A percentile compares a stretch with the other conserved stretches of the same genome.
phyloP scores from a whole-genome alignment of 2,888 invertebrate genomes.

The Spialia ferax region DNA sequence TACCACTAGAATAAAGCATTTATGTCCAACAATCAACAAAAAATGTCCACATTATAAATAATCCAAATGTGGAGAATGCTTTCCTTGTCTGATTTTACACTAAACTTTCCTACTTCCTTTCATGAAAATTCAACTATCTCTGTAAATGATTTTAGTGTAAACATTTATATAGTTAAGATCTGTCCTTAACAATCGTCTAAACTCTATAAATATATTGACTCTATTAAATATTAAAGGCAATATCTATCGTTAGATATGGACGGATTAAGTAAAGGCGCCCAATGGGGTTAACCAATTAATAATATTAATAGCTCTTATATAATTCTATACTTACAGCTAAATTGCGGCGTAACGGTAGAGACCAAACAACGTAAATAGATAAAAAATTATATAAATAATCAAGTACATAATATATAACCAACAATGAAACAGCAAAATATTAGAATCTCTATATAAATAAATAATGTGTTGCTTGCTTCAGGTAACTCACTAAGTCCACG shows the following conservation, averaged over 20 bases:
- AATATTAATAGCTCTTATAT: conserved; percentile 78
- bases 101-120: conserved; percentile 43
- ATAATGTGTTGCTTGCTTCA: conserved; percentile 75
- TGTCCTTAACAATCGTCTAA: conserved; percentile 74
- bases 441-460: conserved; percentile 79
- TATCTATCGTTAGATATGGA: conserved; percentile 85
- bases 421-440: conserved; percentile 78
- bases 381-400: conserved; percentile 58
- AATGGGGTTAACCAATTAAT: conserved; percentile 83
- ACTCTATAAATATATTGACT: conserved; percentile 86
- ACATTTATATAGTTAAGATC: conserved; percentile 76
- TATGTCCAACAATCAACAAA: conserved; percentile 56
- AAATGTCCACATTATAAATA: conserved; percentile 51
- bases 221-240: conserved; percentile 87
- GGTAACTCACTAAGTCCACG: conserved; percentile 82
- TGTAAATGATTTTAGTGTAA: conserved; percentile 76
- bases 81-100: conserved; percentile 18
- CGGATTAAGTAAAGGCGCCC: conserved; percentile 86
- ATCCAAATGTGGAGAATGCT: conserved; percentile 46
- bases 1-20: conserved; percentile 66
- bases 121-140: conserved; percentile 58
- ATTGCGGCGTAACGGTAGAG: conserved; percentile 71
- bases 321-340: conserved; percentile 64
- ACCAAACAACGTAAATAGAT: conserved; percentile 56
- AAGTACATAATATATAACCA: conserved; percentile 67